These are phyloP conservation scores for Poecilia velifera DNA, from an alignment of 2,797 vertebrate species.

Conservation along the genomic window DNA sequence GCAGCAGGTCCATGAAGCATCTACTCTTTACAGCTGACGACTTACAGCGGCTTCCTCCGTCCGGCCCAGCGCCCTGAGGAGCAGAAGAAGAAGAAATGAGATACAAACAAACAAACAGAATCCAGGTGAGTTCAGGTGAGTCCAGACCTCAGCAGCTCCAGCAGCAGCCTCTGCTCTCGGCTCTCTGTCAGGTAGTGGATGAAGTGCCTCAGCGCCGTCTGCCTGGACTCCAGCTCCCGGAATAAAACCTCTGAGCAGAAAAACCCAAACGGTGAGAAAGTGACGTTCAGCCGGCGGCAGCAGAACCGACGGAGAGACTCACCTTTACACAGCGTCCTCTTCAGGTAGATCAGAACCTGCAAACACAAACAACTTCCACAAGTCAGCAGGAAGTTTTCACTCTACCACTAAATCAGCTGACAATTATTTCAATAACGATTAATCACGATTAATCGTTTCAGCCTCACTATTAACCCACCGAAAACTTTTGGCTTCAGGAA, in stretches of 20 bases:
- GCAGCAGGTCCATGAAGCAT: too few relatives aligned
- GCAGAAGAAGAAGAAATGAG: constrained; percentile 21
- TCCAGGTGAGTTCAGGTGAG: background rate
- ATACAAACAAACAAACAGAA: background rate
- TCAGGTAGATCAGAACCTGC: constrained; percentile 93
- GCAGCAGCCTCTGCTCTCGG: constrained; percentile 86
- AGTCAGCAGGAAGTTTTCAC: too few relatives aligned
- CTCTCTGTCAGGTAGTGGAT: constrained; percentile 92
- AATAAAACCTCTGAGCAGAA: constrained; percentile 86
- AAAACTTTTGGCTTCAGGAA: background rate
- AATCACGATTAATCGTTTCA: too few relatives aligned
- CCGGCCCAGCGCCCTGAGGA: constrained; percentile 86
- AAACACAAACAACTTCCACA: constrained; percentile 18
- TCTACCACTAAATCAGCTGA: too few relatives aligned
- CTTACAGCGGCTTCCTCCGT: constrained; percentile 92
- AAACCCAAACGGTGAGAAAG: background rate
- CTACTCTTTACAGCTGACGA: constrained; percentile 34
- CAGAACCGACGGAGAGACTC: background rate
- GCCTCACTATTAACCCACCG: background rate
- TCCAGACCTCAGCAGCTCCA: constrained; percentile 86
- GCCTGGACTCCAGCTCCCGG: constrained; percentile 88
- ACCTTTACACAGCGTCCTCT: constrained; percentile 91
- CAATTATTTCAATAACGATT: too few relatives aligned
- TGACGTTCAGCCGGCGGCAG: background rate
- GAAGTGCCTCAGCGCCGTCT: constrained; percentile 90